Conservation (phyloP, 2,113 vertebrate species). For the Carollia perspicillata region DNA sequence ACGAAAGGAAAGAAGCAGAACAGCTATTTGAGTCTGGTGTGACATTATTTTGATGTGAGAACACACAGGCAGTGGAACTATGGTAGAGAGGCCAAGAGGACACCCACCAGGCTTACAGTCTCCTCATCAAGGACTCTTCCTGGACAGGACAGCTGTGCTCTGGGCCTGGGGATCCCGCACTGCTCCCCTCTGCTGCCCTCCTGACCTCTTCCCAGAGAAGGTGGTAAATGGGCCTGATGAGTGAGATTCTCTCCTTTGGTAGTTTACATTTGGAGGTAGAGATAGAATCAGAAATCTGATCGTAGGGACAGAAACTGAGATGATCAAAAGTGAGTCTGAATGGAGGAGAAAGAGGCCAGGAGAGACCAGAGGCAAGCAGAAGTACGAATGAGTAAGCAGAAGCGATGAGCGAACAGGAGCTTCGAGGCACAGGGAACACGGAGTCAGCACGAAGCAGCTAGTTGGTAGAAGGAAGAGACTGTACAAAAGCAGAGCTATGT, state of each 20-base stretch:
- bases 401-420: neutral
- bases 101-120: fast-evolving
- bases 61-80: neutral
- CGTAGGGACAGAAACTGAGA: neutral
- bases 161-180: neutral
- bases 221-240: neutral
- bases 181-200: neutral
- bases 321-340: neutral
- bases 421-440: fast-evolving
- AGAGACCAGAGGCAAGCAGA: neutral
- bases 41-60: neutral
- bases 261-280: neutral
- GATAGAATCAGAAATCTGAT: neutral
- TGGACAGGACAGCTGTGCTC: neutral
- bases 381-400: neutral
- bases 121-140: no score
- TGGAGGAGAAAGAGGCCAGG: neutral
- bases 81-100: neutral
- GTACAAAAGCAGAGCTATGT: neutral
- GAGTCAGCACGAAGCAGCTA: fast-evolving
- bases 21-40: neutral
- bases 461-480: neutral
- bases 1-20: neutral
- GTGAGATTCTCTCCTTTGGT: neutral
- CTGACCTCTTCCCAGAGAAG: neutral